Conservation (phyloP, 2,888 invertebrate genomes). For the Nymphalis c-album region DNA sequence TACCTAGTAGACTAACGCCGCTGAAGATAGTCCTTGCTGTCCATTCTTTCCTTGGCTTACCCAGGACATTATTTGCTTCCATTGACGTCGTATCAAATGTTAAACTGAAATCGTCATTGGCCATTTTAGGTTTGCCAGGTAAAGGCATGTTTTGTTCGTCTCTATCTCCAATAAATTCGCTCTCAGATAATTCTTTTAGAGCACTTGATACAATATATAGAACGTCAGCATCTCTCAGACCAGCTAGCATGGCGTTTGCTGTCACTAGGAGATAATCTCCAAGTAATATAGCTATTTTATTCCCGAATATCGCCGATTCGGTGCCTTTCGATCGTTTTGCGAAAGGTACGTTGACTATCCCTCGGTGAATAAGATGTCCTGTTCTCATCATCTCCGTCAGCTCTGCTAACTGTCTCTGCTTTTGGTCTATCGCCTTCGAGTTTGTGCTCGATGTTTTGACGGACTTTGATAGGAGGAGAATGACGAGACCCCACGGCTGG, state of each 20-base stretch:
- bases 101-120: constrained; percentile 59
- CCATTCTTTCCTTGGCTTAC: constrained; percentile 86
- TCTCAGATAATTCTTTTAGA: constrained; percentile 89
- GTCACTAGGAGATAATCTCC: constrained; percentile 92
- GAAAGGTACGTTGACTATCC: constrained; percentile 73
- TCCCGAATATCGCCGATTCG: constrained; percentile 91
- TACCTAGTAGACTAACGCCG: constrained; percentile 85
- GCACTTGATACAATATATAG: constrained; percentile 91
- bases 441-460: constrained; percentile 82
- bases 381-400: constrained; percentile 94
- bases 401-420: constrained; percentile 78
- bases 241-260: constrained; percentile 90
- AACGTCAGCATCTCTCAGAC: constrained; percentile 86
- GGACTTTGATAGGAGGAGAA: constrained; percentile 90
- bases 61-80: constrained; percentile 67
- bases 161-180: constrained; percentile 89
- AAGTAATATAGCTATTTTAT: constrained; percentile 92
- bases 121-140: constrained; percentile 82
- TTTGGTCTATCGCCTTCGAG: constrained; percentile 81
- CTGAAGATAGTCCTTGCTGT: constrained; percentile 86
- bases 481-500: constrained; percentile 93
- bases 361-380: constrained; percentile 90
- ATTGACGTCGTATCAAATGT: constrained; percentile 68
- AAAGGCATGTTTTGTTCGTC: constrained; percentile 89
- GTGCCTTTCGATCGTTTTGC: constrained; percentile 81